phyloP scores from a whole-genome alignment of 2,113 vertebrate genomes.

The Origma solitaria region DNA sequence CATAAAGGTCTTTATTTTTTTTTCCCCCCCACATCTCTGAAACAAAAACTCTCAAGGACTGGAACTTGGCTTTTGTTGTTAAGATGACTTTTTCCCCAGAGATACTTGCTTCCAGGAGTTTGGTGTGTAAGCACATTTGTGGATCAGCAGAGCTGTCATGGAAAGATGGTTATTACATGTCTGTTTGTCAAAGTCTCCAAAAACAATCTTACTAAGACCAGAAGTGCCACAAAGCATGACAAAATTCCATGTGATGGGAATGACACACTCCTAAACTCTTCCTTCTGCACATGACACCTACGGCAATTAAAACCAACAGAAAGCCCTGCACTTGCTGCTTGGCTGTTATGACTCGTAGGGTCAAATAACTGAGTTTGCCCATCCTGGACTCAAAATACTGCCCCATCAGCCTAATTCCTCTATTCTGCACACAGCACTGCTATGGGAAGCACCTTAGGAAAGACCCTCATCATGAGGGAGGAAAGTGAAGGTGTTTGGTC shows the following conservation, averaged over 20 bases:
- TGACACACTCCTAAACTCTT: neutral
- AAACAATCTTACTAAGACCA: neutral
- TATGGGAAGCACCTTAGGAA: neutral
- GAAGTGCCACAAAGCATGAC: neutral
- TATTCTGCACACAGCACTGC: neutral
- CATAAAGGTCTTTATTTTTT: too few species aligned
- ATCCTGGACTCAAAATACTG: neutral
- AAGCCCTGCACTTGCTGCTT: neutral
- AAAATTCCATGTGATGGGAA: neutral
- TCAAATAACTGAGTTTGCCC: neutral
- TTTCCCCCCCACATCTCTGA: neutral
- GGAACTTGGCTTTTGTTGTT: neutral
- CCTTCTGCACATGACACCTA: neutral
- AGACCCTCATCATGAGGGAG: neutral
- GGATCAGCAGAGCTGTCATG: neutral
- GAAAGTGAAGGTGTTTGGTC: neutral
- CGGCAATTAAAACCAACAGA: neutral
- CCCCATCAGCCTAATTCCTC: neutral
- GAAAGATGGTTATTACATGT: neutral
- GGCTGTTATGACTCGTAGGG: neutral
- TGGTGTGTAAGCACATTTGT: neutral
- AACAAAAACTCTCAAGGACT: neutral
- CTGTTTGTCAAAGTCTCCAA: neutral
- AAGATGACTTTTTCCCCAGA: neutral
- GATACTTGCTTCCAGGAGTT: neutral